Percentiles rank a stretch among this genome's conserved stretches.
These are phyloP conservation scores for Callyntrura guangdongensis DNA, from an alignment of 2,888 invertebrate genomes.

Conservation along the genomic window DNA sequence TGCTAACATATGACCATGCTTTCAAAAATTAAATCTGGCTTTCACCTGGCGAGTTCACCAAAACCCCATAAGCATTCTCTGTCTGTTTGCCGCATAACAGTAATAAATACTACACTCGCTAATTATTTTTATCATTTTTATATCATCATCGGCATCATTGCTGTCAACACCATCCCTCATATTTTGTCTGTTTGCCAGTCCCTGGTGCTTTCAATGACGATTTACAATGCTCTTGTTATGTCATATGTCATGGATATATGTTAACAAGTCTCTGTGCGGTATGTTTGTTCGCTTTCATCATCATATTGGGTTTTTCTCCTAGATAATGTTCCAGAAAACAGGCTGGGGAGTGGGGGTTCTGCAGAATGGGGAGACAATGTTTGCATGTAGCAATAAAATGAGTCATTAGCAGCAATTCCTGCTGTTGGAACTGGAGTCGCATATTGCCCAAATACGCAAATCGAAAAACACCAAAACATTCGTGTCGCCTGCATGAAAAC, in stretches of 20 bases:
- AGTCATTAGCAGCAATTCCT: slow-evolving; percentile 13
- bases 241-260: slow-evolving; percentile 13
- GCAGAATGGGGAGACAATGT: no score
- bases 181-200: not conserved
- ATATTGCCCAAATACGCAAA: not conserved
- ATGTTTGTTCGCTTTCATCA: not conserved
- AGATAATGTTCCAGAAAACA: not conserved
- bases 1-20: slow-evolving; percentile 31
- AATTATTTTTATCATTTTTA: slow-evolving; percentile 17
- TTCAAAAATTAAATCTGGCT: slow-evolving; percentile 16
- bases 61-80: not conserved
- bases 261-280: not conserved
- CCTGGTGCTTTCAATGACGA: not conserved
- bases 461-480: not conserved
- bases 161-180: not conserved
- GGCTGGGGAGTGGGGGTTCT: not conserved
- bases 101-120: not conserved
- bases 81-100: not conserved
- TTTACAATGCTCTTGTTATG: not conserved
- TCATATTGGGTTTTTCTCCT: no score
- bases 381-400: slow-evolving; percentile 42
- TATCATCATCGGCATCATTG: not conserved
- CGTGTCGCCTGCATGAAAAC: no score
- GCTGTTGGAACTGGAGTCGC: not conserved
- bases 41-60: slow-evolving; percentile 58